Base-by-base conservation (phyloP, 2,113 vertebrate genomes). In the Merops nubicus region DNA sequence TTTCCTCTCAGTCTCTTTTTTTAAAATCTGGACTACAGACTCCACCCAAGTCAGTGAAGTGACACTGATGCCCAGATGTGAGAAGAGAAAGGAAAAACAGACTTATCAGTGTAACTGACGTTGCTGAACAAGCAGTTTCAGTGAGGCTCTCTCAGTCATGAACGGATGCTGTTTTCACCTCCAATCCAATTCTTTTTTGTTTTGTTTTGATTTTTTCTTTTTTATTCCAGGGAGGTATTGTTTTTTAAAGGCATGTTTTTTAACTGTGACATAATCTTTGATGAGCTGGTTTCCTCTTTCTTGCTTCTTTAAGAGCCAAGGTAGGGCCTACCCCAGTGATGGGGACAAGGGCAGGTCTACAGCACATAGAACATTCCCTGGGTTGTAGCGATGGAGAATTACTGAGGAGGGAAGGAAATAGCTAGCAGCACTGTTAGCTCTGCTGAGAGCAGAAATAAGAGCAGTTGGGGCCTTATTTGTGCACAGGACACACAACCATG, bases 401-500 rank as follows among this genome's bases (percentile, higher is more conserved):
- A n/a, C 85, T 57, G 57, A 76, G 74, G 63, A 67, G 59, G 19
- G 94, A 48, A 63, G 65, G 64, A 54, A 38, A 12, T 3, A 34
- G 67, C 45, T 38, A 62, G 65, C 62, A 91, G 69, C 76, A 75
- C 77, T 2, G 1, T 43, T n/a, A 54, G 64, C 74, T 78, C 69
- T 91, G 81, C 64, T 6, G 7, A 67, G 70, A 76, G 74, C 83
- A 75, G 91, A 48, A 76, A 11, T 22, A 40, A 76, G 85, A 94
- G 81, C 48, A 77, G 33, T 7, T 75, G 77, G 65, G 76, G 74
- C 48, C 43, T 25, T 47, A 65, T 69, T 60, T 65, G 75, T 89
- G 81, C 57, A 0, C 57, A 22, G 93, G 91, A 89, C 76, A 84
- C 60, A 63, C 91, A 80, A 18, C 69, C 54, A 2, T 94, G 95